Evolutionary conservation across 1,140 invertebrate species (phyloP), one percentile per base, ranked within the genome.

Genomic region (Phortica variegata): DNA sequence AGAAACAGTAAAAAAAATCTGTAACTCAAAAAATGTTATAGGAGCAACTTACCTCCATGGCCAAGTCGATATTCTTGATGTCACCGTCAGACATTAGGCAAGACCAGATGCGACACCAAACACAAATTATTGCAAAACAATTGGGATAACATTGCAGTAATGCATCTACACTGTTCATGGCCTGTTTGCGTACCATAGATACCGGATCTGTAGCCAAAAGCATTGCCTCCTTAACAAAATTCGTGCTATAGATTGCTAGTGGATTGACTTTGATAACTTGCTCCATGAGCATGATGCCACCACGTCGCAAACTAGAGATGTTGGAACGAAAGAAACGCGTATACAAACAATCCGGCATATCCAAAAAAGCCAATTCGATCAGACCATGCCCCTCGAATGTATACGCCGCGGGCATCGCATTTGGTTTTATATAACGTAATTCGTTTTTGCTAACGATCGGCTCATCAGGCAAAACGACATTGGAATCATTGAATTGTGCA

Each of bases 211-310:
- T 54, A 1, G 55, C 59, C 12, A 75, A 45, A 17, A 50, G 10
- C 0, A 60, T 56, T 5, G 42, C 54, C 18, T 69, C 63, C 0
- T 45, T 43, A 13, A 70, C 69, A 32, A 73, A 75, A 37, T 73
- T 68, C 2, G 72, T 75, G 3, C 73, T 66, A 31, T 68, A 75
- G 1, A 75, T 71, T 7, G 75, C 69, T 2, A 69, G 43, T 0
- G 58, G 65, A 56, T 75, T 75, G 2, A 65, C 49, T 2, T 57
- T 47, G 5, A 65, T 53, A 26, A 75, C 29, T 19, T 65, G 51
- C 47, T 76, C 73, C 5, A 76, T 37, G 20, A 76, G 44, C 17
- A 61, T 50, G 7, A 76, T 46, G 29, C 73, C 73, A 2, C 58
- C 52, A 12, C 61, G 45, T 8, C 73, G 39, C 0, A 72, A 61